Evolutionary conservation across 2,888 invertebrate species (phyloP), one percentile per base, ranked within the genome.

Genomic region (Drosophila tripunctata): DNA sequence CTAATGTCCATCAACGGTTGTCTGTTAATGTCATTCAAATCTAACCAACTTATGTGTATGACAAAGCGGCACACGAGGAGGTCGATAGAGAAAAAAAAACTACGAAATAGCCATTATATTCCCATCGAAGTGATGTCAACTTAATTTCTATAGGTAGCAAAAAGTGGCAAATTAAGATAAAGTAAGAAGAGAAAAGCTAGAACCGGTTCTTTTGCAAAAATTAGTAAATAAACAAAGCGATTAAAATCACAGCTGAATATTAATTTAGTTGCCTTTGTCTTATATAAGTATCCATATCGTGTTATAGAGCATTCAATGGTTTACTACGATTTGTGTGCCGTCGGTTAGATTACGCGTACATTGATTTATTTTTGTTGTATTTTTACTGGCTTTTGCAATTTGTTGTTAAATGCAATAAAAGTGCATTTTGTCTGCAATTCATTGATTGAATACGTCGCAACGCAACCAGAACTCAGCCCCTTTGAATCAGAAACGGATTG

Each of bases 321-420:
- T 38, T 40, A 10, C 5, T 15, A 21, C 10, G 3, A 8, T 6
- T 8, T 17, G 15, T 17, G 21, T 8, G 17, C 17, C 15, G 6
- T 68, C 44, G 24, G 31, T 69, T 69, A 56, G 63, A 70, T 63
- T 54, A 61, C 45, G n/a, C 21, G 10, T 24, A 24, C 56, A 51
- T 45, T 67, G 55, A 27, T 48, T 66, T 38, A 50, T 56, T 52
- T 43, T 40, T 61, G 22, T 55, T 66, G 52, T 12, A 52, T 54
- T 71, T 56, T 67, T 47, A 43, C 50, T 50, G 75, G 56, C 68
- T 69, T 88, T 88, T 80, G n/a, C 75, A 75, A 78, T 87, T 86
- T 82, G 73, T 87, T 87, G 74, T 88, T 80, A 83, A 88, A 88
- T 79, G 88, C 81, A 88, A 83, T 86, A 83, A 88, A 88, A 80